These are phyloP conservation scores for Sciurus niger DNA, from an alignment of 2,113 vertebrate species.

Conservation along the genomic window DNA sequence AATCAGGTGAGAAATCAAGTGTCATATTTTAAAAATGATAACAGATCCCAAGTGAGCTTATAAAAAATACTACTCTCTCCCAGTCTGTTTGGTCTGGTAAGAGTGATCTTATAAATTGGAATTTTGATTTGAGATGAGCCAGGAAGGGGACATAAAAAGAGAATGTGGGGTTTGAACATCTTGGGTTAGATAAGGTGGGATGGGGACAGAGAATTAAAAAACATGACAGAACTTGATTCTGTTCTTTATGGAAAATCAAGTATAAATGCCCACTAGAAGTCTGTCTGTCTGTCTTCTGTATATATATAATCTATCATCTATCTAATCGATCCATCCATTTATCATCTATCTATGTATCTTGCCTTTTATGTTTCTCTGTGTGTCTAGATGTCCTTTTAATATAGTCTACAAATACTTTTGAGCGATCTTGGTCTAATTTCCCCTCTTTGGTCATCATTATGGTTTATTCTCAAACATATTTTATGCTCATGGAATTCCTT, in stretches of 20 bases:
- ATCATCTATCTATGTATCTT: not conserved
- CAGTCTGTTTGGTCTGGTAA: conserved; percentile 58
- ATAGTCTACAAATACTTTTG: not conserved
- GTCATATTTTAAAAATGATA: conserved; percentile 68
- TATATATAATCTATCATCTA: not conserved
- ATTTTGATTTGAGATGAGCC: conserved; percentile 68
- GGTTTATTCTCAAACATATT: not conserved
- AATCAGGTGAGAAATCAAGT: conserved; percentile 75
- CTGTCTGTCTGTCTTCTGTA: not conserved
- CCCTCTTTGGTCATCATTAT: not conserved
- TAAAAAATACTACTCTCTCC: conserved; percentile 44
- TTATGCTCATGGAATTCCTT: not conserved
- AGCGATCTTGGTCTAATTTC: conserved; percentile 5
- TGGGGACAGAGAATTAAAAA: not conserved
- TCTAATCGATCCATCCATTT: not conserved
- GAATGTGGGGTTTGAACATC: not conserved
- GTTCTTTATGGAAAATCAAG: conserved; percentile 13
- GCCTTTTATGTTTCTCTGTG: not conserved
- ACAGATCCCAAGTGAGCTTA: conserved; percentile 58
- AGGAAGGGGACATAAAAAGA: not conserved
- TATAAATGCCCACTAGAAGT: not conserved
- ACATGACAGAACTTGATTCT: not conserved
- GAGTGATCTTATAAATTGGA: conserved; percentile 66
- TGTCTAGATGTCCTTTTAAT: conserved; percentile 16
- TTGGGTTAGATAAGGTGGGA: conserved; percentile 16